Evolutionary conservation across 2,113 vertebrate genomes (phyloP).

Genomic region (Rhea americana): DNA sequence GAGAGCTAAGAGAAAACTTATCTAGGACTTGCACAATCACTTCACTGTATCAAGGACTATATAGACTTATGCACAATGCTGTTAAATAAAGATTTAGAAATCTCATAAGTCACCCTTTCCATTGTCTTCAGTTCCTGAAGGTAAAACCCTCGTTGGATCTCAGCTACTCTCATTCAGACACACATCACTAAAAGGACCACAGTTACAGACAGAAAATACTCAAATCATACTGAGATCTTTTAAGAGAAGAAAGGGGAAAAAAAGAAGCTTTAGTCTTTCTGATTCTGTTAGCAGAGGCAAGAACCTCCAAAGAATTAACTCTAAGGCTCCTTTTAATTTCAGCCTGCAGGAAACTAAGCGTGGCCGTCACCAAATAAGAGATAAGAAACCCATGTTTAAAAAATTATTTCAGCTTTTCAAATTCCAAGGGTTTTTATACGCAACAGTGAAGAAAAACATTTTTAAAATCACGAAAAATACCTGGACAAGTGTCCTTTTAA

Average conservation of each 20-base stretch:
- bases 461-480: constrained; percentile 47
- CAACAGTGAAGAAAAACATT: constrained; percentile 10
- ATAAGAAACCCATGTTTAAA: neutral
- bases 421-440: neutral
- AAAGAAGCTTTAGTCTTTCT: neutral
- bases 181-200: neutral
- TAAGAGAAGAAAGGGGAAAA: neutral
- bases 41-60: neutral
- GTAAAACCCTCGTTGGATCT: neutral
- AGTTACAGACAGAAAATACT: neutral
- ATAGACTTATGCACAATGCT: neutral
- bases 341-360: neutral
- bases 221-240: neutral
- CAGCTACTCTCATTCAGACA: neutral
- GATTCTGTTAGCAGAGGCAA: neutral
- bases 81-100: neutral
- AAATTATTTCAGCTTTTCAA: neutral
- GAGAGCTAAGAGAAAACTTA: neutral
- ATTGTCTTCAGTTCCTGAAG: neutral
- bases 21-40: neutral
- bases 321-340: neutral
- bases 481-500: constrained; percentile 59
- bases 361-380: neutral
- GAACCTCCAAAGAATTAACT: neutral
- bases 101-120: neutral